Base-by-base conservation (phyloP, 2,888 invertebrate species). In the Polietes domitor region DNA sequence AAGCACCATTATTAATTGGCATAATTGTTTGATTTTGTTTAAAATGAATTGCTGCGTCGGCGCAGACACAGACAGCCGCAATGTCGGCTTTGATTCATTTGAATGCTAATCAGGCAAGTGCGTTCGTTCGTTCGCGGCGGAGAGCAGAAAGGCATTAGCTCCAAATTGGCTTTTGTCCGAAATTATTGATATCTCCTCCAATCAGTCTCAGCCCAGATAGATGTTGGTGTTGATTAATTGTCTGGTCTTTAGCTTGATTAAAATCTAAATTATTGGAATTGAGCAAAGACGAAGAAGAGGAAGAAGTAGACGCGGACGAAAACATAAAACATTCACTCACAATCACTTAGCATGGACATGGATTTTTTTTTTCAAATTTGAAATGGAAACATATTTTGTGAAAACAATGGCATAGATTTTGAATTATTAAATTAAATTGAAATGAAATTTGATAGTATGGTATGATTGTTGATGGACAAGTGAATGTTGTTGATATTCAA, bases 1-100 rank as follows among this genome's bases (percentile, higher is more conserved):
- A 84, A 84, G 73, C 73, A 73, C 15, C 41, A 63, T 84, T 79
- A 84, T 84, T 84, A 84, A 84, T 84, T 84, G 81, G 76, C 68
- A 76, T 84, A 84, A 81, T 84, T 84, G 81, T 80, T 77, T 10
- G 43, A 61, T 78, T 81, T 77, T 68, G 65, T 71, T 72, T 37
- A 37, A 68, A 68, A 68, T 43, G 68, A 68, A 68, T 68, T 68
- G 37, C 68, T 37, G 41, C 68, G 28, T 15, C 61, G 61, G 61
- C 28, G n/a, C 1, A 47, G 47, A 47, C 15, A 15, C 7, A n/a
- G n/a, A n/a, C n/a, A n/a, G n/a, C n/a, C n/a, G n/a, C n/a, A 21
- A 7, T 61, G 28, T 61, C 28, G 68, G 41, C 43, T 15, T 68
- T 68, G 37, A 68, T 68, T 68, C 68, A 43, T 68, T 68, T 43